Percentiles rank a stretch among this genome's conserved stretches.
Evolutionary conservation across 2,888 invertebrate species (phyloP).

Genomic region (Sacculina carcini): DNA sequence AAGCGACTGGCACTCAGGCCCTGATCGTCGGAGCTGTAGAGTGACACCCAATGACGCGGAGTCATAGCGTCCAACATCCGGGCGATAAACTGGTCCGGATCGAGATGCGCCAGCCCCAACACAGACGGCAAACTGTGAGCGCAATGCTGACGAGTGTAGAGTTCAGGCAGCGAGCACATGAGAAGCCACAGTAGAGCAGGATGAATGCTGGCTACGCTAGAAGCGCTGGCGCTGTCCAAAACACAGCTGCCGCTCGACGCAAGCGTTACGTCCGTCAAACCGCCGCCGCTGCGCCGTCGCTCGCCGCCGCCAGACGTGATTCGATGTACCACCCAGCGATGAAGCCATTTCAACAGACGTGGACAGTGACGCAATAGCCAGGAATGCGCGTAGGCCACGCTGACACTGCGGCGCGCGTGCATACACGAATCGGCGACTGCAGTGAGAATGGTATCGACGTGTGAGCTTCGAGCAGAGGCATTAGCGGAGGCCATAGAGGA

Average conservation of each 20-base stretch:
- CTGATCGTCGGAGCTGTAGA: conserved; percentile 59
- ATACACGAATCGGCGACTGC: conserved; percentile 21
- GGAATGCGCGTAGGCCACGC: conserved; percentile 45
- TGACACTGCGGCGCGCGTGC: conserved; percentile 44
- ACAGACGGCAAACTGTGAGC: not conserved
- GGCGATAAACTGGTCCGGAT: conserved; percentile 29
- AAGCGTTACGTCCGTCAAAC: not conserved
- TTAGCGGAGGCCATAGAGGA: not conserved
- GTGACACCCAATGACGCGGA: conserved; percentile 49
- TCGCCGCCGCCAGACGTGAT: conserved; percentile 28
- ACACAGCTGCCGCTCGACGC: conserved; percentile 10
- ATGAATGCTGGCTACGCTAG: conserved; percentile 10
- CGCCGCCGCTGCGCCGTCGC: not conserved
- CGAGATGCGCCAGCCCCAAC: conserved; percentile 8
- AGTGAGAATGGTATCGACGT: not conserved
- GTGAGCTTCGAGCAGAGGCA: not conserved
- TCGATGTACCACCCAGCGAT: conserved; percentile 35
- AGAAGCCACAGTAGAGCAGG: conserved; percentile 18
- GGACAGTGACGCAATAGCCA: conserved; percentile 57
- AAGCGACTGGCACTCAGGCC: conserved; percentile 70
- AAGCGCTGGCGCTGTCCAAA: conserved; percentile 8
- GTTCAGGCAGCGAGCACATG: conserved; percentile 17
- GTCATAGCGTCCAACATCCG: conserved; percentile 18
- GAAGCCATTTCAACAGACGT: conserved; percentile 43
- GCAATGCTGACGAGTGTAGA: conserved; percentile 13